A percentile compares a stretch with the other conserved stretches of the same genome.
Evolutionary conservation across 2,797 vertebrate genomes (phyloP).

Genomic region (Danio tinwini): DNA sequence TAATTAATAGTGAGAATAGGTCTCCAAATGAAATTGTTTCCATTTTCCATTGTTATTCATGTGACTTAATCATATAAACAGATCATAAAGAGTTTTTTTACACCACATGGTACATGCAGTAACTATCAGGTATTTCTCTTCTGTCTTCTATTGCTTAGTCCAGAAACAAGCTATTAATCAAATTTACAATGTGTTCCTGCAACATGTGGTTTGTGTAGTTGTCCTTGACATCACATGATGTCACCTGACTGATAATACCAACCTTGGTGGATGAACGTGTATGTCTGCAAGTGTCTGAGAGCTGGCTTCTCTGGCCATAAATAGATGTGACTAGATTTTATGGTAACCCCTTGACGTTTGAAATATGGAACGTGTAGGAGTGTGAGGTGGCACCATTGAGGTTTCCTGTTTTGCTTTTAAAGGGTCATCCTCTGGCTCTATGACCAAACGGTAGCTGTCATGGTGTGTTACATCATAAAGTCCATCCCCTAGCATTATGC

Average conservation of each 20-base stretch:
- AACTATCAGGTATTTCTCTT: background rate
- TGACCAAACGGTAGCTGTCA: constrained; percentile 50
- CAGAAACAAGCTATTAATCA: constrained; percentile 32
- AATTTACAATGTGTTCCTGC: constrained; percentile 11
- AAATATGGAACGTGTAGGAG: constrained; percentile 21
- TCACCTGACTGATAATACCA: constrained; percentile 55
- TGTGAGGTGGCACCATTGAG: constrained; percentile 31
- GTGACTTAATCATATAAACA: background rate
- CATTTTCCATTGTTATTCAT: too few species aligned
- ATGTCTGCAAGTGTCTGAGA: constrained; percentile 24
- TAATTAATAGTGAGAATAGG: too few species aligned
- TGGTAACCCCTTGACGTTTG: constrained; percentile 11
- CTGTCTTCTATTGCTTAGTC: background rate
- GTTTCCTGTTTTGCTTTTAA: constrained; percentile 54
- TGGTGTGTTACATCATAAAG: constrained; percentile 47
- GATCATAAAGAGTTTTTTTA: background rate
- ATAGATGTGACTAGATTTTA: constrained; percentile 62
- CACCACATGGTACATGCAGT: background rate
- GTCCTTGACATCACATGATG: constrained; percentile 49
- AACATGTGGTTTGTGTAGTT: constrained; percentile 15
- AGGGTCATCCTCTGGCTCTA: constrained; percentile 54
- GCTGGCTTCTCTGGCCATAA: constrained; percentile 61
- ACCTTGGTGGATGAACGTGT: background rate
- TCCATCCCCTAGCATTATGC: background rate
- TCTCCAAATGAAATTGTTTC: too few species aligned